phyloP scores from a whole-genome alignment of 2,113 vertebrate genomes.

The Oreocharis arfaki region DNA sequence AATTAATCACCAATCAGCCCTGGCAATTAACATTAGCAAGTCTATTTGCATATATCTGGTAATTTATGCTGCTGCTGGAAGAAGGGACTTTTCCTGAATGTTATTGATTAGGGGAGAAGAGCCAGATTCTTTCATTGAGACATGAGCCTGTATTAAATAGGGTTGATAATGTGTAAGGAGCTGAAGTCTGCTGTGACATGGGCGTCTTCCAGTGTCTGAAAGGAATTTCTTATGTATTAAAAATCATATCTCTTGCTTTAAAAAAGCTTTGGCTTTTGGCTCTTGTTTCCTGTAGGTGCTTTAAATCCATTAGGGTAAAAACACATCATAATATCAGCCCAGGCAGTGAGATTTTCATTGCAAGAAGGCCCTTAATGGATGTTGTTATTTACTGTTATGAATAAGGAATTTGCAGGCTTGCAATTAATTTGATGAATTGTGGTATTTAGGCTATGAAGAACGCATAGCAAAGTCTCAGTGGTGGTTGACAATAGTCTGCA shows the following conservation, averaged over 20 bases:
- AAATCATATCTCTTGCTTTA: neutral
- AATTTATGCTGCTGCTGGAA: conserved; percentile 66
- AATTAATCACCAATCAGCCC: conserved; percentile 73
- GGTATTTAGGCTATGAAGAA: neutral
- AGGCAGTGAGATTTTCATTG: neutral
- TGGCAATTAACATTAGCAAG: conserved; percentile 71
- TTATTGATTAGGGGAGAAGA: conserved; percentile 64
- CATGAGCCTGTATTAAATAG: neutral
- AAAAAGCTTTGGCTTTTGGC: neutral
- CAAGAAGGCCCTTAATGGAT: neutral
- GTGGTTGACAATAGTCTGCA: neutral
- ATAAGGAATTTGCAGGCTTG: neutral
- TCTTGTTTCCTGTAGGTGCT: neutral
- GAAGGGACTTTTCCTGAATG: conserved; percentile 50
- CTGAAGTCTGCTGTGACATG: neutral
- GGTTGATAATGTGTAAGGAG: neutral
- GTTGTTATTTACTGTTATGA: neutral
- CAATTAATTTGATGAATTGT: neutral
- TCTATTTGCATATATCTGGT: conserved; percentile 70
- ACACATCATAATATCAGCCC: neutral
- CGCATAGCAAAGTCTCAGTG: neutral
- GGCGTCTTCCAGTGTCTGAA: neutral
- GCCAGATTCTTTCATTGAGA: conserved; percentile 13
- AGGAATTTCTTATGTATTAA: neutral
- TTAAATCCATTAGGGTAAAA: neutral